Evolutionary conservation across 2,888 invertebrate species (phyloP).

Genomic region (Nebria brevicollis): DNA sequence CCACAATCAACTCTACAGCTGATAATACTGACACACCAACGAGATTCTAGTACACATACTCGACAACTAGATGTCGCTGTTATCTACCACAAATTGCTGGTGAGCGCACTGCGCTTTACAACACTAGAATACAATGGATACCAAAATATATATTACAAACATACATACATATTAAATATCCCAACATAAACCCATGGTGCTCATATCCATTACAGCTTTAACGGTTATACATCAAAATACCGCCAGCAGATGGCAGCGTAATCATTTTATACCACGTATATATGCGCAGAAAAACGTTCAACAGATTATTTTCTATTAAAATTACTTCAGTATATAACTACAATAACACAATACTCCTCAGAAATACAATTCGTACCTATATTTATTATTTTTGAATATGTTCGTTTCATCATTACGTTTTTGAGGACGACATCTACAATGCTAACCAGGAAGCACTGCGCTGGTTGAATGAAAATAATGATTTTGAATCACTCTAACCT

Average conservation of each 20-base stretch:
- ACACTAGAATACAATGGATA: not conserved
- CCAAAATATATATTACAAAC: not conserved
- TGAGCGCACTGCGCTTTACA: not conserved
- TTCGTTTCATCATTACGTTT: no score
- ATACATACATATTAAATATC: not conserved
- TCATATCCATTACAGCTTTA: not conserved
- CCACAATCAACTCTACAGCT: slow-evolving; percentile 40
- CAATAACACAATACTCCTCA: no score
- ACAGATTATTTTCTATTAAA: no score
- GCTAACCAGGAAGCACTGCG: no score
- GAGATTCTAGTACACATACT: slow-evolving; percentile 29
- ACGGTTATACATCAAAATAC: not conserved
- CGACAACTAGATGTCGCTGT: slow-evolving; percentile 35
- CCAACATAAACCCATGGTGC: not conserved
- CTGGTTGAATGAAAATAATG: no score
- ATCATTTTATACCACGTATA: no score
- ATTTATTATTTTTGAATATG: no score
- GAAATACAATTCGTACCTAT: no score
- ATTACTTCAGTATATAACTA: no score
- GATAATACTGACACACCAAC: slow-evolving; percentile 43
- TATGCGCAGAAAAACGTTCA: no score
- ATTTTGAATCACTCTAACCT: no score
- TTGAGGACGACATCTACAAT: no score
- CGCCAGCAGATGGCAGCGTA: not conserved
- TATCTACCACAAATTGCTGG: not conserved